phyloP scores from a whole-genome alignment of 2,113 vertebrate species.

The Onychostoma macrolepis region DNA sequence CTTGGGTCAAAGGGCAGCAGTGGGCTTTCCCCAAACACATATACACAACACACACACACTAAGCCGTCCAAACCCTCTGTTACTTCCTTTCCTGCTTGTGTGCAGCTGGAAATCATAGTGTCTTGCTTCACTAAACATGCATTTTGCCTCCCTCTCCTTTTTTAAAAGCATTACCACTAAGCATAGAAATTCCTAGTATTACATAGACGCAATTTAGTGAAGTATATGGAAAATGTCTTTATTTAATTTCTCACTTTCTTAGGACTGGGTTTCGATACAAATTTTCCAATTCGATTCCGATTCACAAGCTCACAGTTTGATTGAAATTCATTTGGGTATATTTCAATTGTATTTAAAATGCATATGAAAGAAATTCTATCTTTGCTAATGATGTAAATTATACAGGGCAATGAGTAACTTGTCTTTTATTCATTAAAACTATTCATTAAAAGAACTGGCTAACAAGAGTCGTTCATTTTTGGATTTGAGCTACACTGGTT shows the following conservation, averaged over 20 bases:
- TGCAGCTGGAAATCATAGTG: constrained; percentile 48
- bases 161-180: constrained; percentile 3
- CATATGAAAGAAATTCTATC: background rate
- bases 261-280: background rate
- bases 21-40: constrained; percentile 65
- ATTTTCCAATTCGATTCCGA: background rate
- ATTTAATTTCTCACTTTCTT: constrained; percentile 23
- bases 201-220: background rate
- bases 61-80: constrained; percentile 54
- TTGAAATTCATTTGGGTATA: background rate
- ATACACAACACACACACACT: constrained; percentile 38
- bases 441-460: background rate
- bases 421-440: background rate
- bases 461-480: background rate
- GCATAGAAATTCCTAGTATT: constrained; percentile 12
- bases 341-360: background rate
- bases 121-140: constrained; percentile 54
- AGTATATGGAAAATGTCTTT: background rate
- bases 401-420: background rate
- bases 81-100: constrained; percentile 60
- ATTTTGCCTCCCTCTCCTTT: constrained; percentile 20
- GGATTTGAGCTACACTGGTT: background rate
- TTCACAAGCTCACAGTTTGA: background rate
- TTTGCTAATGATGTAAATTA: background rate
- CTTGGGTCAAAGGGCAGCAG: constrained; percentile 76